Evolutionary conservation across 2,113 vertebrate genomes (phyloP), one percentile per base, ranked within the genome.

Genomic region (Cyanoderma ruficeps): DNA sequence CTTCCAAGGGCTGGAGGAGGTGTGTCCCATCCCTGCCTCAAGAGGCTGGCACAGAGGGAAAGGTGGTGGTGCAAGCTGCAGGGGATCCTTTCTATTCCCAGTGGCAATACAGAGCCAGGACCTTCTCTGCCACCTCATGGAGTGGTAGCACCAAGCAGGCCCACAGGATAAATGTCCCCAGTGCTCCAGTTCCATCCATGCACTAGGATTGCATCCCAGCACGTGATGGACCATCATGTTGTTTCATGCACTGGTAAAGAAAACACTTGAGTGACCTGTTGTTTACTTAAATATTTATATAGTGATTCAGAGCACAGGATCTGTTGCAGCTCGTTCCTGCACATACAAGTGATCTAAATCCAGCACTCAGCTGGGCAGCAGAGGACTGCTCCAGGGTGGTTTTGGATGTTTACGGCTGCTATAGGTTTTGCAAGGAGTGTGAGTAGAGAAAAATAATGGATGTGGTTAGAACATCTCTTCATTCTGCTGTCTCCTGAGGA

Each of bases 401-500:
- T 89, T 67, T 63, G 67, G 37, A 35, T 87, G 56, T 92, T 87
- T 90, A 88, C 75, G 77, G 75, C 63, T 69, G 15, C 55, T 55
- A 37, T n/a, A 44, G 71, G 64, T 70, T 88, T 79, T 77, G 33
- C 60, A 78, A 56, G 68, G 64, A 88, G 44, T 0, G 1, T 14
- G 46, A 83, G 47, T 9, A 74, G 71, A 93, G 71, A 67, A 85
- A 86, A 96, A 89, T 69, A 96, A 93, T 69, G 84, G 61, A 68
- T 83, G 79, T 89, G 85, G 79, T 83, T 95, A 83, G 88, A 94
- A 81, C 68, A 81, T 92, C 79, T 55, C 82, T 96, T 86, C 84
- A 77, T 88, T 85, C 85, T 63, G 35, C 28, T 91, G 85, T 90
- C 49, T 60, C 82, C 79, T 49, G 69, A 86, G 90, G 83, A 94